phyloP scores from a whole-genome alignment of 1,140 invertebrate genomes.

The Globodera ellingtonae region DNA sequence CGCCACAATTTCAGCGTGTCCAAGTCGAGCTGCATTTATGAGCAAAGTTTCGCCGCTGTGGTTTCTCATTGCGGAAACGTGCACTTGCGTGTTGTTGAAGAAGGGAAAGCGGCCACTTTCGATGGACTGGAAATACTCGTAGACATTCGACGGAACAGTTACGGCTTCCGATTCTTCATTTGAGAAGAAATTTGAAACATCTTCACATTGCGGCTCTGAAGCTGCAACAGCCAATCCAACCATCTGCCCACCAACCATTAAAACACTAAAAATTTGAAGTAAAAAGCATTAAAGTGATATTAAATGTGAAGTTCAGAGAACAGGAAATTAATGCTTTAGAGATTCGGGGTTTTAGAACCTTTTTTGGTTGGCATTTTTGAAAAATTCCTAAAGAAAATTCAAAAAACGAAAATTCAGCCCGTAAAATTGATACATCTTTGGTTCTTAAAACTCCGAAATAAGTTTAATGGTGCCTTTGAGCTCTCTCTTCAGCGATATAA shows the following conservation, averaged over 20 bases:
- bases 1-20: constrained; percentile 51
- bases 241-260: neutral
- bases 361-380: too few relatives aligned
- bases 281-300: too few relatives aligned
- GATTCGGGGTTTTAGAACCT: too few relatives aligned
- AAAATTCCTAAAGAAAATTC: too few relatives aligned
- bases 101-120: constrained; percentile 25
- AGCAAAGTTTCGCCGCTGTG: constrained; percentile 59
- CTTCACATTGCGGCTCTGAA: neutral
- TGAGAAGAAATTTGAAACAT: constrained; percentile 20
- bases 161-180: constrained; percentile 19
- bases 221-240: neutral
- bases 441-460: too few relatives aligned
- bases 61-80: constrained; percentile 40
- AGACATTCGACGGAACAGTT: constrained; percentile 32
- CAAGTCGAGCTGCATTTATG: constrained; percentile 56
- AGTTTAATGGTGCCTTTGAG: too few relatives aligned
- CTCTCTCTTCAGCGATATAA: too few relatives aligned
- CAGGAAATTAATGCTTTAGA: too few relatives aligned
- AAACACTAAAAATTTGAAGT: too few relatives aligned
- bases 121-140: constrained; percentile 37
- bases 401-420: too few relatives aligned
- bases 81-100: constrained; percentile 30
- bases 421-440: too few relatives aligned
- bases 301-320: too few relatives aligned